Conservation (phyloP, 2,797 vertebrate species). For the Heliangelus exortis region DNA sequence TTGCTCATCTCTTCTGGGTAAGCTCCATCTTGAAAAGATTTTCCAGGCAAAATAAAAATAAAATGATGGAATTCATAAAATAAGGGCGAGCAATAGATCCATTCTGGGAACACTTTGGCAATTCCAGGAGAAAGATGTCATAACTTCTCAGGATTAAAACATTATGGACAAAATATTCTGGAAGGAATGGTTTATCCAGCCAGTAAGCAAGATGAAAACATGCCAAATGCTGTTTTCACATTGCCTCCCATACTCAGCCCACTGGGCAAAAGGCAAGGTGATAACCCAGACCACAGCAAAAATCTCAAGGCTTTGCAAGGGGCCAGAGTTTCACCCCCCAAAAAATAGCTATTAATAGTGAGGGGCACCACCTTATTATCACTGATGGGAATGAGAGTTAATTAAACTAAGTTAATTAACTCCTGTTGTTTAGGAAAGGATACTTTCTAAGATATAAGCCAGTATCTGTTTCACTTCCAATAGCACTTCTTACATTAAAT, state of each 20-base stretch:
- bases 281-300: background rate
- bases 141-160: background rate
- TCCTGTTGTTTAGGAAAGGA: background rate
- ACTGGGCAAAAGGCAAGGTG: background rate
- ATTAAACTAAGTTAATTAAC: background rate
- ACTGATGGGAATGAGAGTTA: background rate
- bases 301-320: background rate
- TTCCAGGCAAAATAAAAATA: constrained; percentile 1
- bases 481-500: background rate
- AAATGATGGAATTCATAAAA: background rate
- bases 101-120: background rate
- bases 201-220: background rate
- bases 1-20: background rate
- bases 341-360: background rate
- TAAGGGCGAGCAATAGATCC: background rate
- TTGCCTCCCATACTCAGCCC: background rate
- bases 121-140: background rate
- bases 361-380: background rate
- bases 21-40: background rate
- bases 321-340: background rate
- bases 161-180: background rate
- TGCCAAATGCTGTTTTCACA: background rate
- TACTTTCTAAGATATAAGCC: background rate
- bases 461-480: background rate
- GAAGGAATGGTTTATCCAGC: background rate